These are phyloP conservation scores for Spilogale gracilis DNA, from an alignment of 2,113 vertebrate species.

Conservation along the genomic window DNA sequence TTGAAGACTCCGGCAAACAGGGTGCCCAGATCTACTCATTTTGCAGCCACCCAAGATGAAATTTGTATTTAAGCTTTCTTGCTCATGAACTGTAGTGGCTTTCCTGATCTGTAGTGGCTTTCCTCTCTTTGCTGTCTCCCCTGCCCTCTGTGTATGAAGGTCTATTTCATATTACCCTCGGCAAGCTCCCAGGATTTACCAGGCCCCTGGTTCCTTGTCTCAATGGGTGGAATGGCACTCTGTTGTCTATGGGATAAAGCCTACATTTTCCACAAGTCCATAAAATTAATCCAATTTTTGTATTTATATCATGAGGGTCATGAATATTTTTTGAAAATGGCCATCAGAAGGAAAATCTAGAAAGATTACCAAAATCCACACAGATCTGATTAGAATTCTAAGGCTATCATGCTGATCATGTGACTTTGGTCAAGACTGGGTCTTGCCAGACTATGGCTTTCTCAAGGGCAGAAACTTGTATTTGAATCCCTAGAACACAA, in stretches of 20 bases:
- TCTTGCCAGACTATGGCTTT: not conserved
- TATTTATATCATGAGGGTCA: not conserved
- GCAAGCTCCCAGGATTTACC: not conserved
- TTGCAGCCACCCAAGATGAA: not conserved
- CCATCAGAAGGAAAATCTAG: not conserved
- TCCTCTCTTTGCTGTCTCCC: not conserved
- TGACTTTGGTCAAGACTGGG: not conserved
- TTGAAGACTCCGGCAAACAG: not conserved
- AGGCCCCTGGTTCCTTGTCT: not conserved
- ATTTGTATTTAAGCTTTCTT: not conserved
- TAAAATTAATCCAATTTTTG: constrained; percentile 43
- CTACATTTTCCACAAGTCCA: not conserved
- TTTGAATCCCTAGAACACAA: not conserved
- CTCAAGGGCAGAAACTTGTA: not conserved
- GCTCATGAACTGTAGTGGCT: not conserved
- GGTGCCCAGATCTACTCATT: not conserved
- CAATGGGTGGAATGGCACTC: not conserved
- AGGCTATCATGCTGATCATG: not conserved
- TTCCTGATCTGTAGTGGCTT: not conserved
- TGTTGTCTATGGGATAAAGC: not conserved
- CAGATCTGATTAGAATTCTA: not conserved
- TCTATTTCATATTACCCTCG: not conserved
- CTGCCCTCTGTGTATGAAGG: not conserved
- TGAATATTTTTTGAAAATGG: not conserved
- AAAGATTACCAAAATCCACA: not conserved